phyloP scores from a whole-genome alignment of 1,140 invertebrate species.

The Idris sp. region DNA sequence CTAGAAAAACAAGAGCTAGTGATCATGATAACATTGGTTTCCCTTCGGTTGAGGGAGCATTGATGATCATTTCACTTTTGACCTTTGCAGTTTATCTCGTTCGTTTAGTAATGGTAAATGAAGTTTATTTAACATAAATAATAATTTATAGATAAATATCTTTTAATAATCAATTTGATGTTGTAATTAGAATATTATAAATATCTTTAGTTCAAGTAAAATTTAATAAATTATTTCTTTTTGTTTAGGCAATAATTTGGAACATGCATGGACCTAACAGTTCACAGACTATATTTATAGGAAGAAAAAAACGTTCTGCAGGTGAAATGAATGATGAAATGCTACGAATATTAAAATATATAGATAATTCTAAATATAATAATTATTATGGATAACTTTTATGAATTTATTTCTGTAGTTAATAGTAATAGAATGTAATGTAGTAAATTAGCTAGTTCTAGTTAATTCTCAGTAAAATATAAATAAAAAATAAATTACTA shows the following conservation, averaged over 20 bases:
- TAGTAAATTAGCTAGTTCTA: too few relatives aligned
- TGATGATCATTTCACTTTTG: slow-evolving; percentile 89
- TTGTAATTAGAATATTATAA: too few relatives aligned
- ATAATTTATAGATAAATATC: too few relatives aligned
- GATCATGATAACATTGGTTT: slow-evolving; percentile 80
- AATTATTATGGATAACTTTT: too few relatives aligned
- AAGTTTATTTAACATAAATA: too few relatives aligned
- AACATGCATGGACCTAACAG: slow-evolving; percentile 56
- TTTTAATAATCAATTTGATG: too few relatives aligned
- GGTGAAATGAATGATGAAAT: slow-evolving; percentile 62
- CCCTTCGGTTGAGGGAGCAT: slow-evolving; percentile 86
- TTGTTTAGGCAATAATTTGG: slow-evolving; percentile 22
- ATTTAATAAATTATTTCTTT: too few relatives aligned
- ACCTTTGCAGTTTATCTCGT: slow-evolving; percentile 90
- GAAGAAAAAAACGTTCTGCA: slow-evolving; percentile 68
- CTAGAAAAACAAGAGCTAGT: slow-evolving; percentile 63
- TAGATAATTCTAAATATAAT: slow-evolving; percentile 27
- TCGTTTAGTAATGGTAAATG: slow-evolving; percentile 86
- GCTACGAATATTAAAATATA: slow-evolving; percentile 62
- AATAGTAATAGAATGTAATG: too few relatives aligned
- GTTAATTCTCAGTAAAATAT: too few relatives aligned
- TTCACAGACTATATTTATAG: slow-evolving; percentile 67
- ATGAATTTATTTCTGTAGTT: too few relatives aligned
- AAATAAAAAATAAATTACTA: too few relatives aligned
- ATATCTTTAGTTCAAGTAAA: too few relatives aligned